A percentile compares a stretch with the other conserved stretches of the same genome.
Conservation (phyloP, 2,113 vertebrate genomes). For the Datnioides undecimradiatus region DNA sequence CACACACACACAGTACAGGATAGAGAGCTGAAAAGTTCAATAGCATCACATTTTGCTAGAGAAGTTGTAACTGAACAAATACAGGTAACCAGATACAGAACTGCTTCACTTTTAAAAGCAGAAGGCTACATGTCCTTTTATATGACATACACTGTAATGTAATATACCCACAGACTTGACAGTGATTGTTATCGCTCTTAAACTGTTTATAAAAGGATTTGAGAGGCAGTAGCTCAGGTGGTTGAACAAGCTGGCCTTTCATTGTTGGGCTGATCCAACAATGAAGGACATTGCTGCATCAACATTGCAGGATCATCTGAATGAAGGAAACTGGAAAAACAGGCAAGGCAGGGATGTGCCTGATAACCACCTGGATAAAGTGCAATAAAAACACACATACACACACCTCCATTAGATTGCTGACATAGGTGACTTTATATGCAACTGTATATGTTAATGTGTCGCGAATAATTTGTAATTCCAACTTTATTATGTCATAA, state of each 20-base stretch:
- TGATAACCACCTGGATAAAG: neutral
- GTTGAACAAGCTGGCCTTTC: neutral
- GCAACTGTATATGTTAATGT: neutral
- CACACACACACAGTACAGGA: slow-evolving; percentile 5
- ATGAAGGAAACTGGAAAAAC: neutral
- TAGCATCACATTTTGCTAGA: neutral
- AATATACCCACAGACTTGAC: neutral
- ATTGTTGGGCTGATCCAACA: neutral
- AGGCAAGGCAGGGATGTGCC: neutral
- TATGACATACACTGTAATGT: neutral
- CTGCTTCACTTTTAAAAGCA: neutral
- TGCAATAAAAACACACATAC: neutral
- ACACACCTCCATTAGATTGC: neutral
- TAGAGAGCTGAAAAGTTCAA: neutral
- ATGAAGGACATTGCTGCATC: too few species aligned
- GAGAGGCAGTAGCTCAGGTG: neutral
- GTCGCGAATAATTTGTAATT: neutral
- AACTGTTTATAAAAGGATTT: neutral
- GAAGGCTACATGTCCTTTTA: neutral
- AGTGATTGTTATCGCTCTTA: neutral
- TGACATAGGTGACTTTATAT: neutral
- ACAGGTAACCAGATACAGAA: slow-evolving; percentile 10
- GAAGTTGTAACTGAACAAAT: slow-evolving; percentile 7
- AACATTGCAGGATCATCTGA: too few species aligned
- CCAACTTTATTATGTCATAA: neutral